Conservation (phyloP, 1,140 invertebrate species). For the Delia radicum region DNA sequence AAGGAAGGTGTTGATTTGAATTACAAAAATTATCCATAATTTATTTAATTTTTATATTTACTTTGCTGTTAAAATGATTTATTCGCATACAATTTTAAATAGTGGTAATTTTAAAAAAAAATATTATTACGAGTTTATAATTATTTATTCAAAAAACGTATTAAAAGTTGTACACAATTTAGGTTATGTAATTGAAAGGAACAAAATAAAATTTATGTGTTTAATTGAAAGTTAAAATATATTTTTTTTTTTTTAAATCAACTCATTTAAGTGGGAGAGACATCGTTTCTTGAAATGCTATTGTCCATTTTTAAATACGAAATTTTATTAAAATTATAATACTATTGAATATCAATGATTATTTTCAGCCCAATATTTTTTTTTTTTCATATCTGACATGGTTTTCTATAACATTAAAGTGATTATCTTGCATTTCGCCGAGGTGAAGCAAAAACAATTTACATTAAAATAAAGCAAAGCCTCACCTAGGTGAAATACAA, state of each 20-base stretch:
- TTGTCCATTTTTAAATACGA: too few species aligned
- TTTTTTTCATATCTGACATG: too few species aligned
- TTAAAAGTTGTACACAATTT: background rate
- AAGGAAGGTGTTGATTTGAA: slow-evolving; percentile 1
- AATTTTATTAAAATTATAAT: too few species aligned
- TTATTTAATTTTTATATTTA: background rate
- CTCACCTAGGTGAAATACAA: too few species aligned
- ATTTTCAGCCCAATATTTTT: too few species aligned
- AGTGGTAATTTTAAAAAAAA: background rate
- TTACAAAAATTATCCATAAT: slow-evolving; percentile 5
- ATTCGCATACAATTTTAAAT: background rate
- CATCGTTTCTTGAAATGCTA: too few species aligned
- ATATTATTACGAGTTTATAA: background rate
- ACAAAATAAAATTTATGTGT: background rate
- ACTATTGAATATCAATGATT: too few species aligned
- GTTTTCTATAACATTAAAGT: too few species aligned
- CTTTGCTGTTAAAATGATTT: background rate
- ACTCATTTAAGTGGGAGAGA: background rate
- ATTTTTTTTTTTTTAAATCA: background rate
- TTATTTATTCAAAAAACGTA: background rate
- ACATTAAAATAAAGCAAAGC: too few species aligned
- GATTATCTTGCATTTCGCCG: too few species aligned
- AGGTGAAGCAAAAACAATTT: too few species aligned
- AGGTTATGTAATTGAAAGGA: background rate
- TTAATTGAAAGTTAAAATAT: background rate